Conservation (phyloP, 2,797 vertebrate genomes). For the Orientallactaga sibirica region DNA sequence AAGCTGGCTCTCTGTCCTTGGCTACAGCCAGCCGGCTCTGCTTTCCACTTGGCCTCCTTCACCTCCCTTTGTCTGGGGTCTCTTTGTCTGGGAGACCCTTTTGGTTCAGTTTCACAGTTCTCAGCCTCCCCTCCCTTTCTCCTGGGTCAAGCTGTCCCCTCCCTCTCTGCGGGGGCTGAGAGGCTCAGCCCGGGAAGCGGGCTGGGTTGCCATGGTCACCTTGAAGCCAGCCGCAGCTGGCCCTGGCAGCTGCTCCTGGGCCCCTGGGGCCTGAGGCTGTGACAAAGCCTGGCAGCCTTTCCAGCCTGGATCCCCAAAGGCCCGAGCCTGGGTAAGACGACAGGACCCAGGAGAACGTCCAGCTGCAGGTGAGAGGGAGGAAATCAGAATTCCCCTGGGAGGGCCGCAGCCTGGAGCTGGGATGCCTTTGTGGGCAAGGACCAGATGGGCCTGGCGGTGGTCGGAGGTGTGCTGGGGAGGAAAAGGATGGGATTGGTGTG, state of each 20-base stretch:
- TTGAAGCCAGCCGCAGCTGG: constrained; percentile 82
- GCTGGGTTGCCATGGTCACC: constrained; percentile 83
- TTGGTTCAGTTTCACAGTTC: constrained; percentile 53
- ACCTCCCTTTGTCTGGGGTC: constrained; percentile 70
- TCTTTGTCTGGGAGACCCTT: constrained; percentile 76
- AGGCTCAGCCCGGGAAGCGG: constrained; percentile 43
- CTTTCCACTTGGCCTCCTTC: not conserved
- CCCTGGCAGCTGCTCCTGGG: constrained; percentile 82
- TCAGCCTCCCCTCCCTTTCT: constrained; percentile 60
- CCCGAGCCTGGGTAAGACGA: not conserved
- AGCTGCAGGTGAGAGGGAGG: constrained; percentile 67
- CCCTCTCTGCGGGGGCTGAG: constrained; percentile 79
- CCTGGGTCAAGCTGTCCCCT: constrained; percentile 57
- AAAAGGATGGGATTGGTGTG: not conserved
- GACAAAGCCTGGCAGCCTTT: constrained; percentile 78
- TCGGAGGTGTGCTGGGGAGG: not conserved
- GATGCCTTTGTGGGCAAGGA: not conserved
- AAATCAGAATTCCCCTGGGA: not conserved
- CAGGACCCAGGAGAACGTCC: constrained; percentile 9
- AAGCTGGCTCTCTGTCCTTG: not conserved
- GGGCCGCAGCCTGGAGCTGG: not conserved
- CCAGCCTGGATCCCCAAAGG: constrained; percentile 65
- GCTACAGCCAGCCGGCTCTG: fast-evolving
- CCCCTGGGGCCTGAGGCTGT: constrained; percentile 13
- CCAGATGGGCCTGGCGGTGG: not conserved